Base-by-base conservation (phyloP, 2,888 invertebrate species). In the Eristalis pertinax region DNA sequence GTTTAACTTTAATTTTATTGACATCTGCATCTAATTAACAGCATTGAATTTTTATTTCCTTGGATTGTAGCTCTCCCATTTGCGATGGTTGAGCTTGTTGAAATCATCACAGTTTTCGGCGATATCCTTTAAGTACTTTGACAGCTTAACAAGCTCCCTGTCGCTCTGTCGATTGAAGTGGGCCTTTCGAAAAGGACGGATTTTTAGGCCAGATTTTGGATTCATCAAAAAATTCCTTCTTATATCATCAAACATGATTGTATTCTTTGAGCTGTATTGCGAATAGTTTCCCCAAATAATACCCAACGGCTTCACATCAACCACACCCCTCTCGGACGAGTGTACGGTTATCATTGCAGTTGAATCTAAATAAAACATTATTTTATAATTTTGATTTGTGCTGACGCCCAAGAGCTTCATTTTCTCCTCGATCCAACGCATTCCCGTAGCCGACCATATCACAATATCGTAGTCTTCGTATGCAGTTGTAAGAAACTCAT, bases 381-480 rank as follows among this genome's bases (percentile, higher is more conserved):
- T 96, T 94, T 98, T 99, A 91, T 99, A 99, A 89, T 96, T 95
- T 0, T 95, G 94, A 92, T 98, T 96, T 2, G 94, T 95, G 0
- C 96, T 94, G 0, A 99, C 98, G 0, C 98, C 98, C 0, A 99
- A 94, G 63, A 99, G 93, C 84, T 96, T 96, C 98, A 99, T 98
- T 93, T 99, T 99, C 91, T 98, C 98, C 90, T 98, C 97, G 63
- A 99, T 99, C 99, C 99, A 99, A 91, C 98, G 98, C 98, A 99
- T 99, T 86, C 97, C 97, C 0, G 99, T 99, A 0, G 99, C 99
- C 4, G 99, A 99, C 99, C 99, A 99, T 89, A 99, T 99, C 0
- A 98, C 98, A 89, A 99, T 99, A 91, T 99, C 99, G 90, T 99
- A 99, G 93, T 98, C 94, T 91, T 96, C 95, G 91, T 98, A 98